Conservation (phyloP, 2,888 invertebrate genomes). For the Drosophila macrothrix region DNA sequence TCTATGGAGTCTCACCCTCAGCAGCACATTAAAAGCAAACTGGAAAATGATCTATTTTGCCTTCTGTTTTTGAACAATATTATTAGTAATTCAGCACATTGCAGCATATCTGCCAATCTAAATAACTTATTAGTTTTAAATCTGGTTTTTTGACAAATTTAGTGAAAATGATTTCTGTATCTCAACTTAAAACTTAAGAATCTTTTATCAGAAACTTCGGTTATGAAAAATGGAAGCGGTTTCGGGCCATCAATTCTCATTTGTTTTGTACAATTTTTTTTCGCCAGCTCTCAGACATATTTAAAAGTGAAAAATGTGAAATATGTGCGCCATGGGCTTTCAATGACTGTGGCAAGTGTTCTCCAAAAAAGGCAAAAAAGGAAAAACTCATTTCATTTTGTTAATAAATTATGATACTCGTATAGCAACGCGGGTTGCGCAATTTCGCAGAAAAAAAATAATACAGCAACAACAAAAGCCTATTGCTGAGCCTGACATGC, state of each 20-base stretch:
- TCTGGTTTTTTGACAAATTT: background rate
- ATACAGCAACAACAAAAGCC: conserved; percentile 44
- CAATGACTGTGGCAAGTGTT: conserved; percentile 39
- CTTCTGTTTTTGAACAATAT: background rate
- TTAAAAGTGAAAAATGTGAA: conserved; percentile 70
- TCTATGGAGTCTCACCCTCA: conserved; percentile 28
- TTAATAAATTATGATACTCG: conserved; percentile 81
- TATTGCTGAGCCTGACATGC: conserved; percentile 31
- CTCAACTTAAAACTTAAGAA: background rate
- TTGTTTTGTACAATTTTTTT: conserved; percentile 28
- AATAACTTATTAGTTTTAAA: background rate
- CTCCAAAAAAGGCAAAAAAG: conserved; percentile 19
- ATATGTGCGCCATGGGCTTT: conserved; percentile 71
- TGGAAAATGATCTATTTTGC: background rate
- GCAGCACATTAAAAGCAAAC: background rate
- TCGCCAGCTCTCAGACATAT: conserved; percentile 40
- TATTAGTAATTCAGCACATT: too few relatives aligned
- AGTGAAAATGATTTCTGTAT: background rate
- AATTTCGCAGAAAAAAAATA: conserved; percentile 55
- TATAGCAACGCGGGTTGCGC: conserved; percentile 62
- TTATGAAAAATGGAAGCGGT: background rate
- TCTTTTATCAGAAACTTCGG: background rate
- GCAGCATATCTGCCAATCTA: background rate
- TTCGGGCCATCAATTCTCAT: conserved; percentile 13
- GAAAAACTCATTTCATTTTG: conserved; percentile 72